Evolutionary conservation across 2,888 invertebrate species (phyloP), one percentile per base, ranked within the genome.

Genomic region (Athalia cordata): DNA sequence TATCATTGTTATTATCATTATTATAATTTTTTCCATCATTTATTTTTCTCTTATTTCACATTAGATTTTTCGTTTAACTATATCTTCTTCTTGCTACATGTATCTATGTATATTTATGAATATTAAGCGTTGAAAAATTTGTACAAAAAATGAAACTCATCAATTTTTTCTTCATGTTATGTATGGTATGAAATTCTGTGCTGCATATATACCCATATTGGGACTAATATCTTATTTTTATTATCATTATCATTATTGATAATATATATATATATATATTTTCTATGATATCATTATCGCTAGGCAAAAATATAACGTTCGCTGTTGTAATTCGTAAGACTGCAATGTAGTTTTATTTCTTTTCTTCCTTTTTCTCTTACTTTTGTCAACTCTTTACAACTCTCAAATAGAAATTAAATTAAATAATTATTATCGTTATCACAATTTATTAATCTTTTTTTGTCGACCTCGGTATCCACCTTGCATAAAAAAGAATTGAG

Each of bases 261-360:
- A 29, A 29, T 29, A 29, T 29, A 29, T 29, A 29, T 29, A 29
- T 29, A 29, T 29, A 2, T 29, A 2, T 52, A 52, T 9, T 52
- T 52, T 11, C 11, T 52, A 7, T 52, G 52, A 11, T 52, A 9
- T 52, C 52, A 9, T 11, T 52, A 9, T 49, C 49, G 47, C 13
- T 66, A 49, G 49, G 47, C 13, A 66, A 66, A 66, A 66, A 66
- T 66, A 66, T 66, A 66, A 66, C 66, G 66, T 66, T n/a, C 11
- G 5, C 52, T 64, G 29, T 29, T 29, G 0, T 29, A 29, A 29
- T 29, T 29, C 29, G 29, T 29, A 29, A 29, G 29, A 29, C 29
- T 29, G 29, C 29, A 29, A 64, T 64, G 6, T 64, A 64, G 43
- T 11, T 45, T 45, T n/a, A 45, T 64, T 43, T 9, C n/a, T 11